Percentiles rank a stretch among this genome's conserved stretches.
Evolutionary conservation across 2,113 vertebrate genomes (phyloP).

Genomic region (Romanogobio albipinnatus): DNA sequence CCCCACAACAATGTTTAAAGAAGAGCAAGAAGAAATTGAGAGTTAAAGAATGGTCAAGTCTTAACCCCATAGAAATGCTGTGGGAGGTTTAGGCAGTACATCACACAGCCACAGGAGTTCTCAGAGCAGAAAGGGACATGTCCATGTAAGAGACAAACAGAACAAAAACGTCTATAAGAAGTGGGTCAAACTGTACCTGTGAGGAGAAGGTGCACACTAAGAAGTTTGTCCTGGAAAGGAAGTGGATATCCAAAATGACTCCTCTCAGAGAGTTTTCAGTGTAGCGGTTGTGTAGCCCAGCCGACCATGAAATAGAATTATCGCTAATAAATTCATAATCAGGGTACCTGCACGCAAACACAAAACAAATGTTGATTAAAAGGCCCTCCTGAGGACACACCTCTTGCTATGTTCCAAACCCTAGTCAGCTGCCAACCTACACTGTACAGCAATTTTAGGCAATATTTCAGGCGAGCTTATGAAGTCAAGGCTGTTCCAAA

Average conservation of each 20-base stretch:
- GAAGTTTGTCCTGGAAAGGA: conserved; percentile 88
- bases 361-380: conserved; percentile 26
- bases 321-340: conserved; percentile 91
- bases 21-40: background rate
- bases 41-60: background rate
- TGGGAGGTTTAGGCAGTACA: background rate
- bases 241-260: conserved; percentile 90
- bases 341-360: conserved; percentile 76
- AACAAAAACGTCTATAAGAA: background rate
- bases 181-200: conserved; percentile 75
- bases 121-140: background rate
- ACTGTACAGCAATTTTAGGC: background rate
- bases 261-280: conserved; percentile 89
- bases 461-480: background rate
- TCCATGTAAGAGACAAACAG: background rate
- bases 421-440: background rate
- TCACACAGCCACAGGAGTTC: background rate
- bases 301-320: conserved; percentile 92
- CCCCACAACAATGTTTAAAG: background rate
- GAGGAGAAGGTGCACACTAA: conserved; percentile 91
- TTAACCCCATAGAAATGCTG: background rate
- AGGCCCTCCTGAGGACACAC: background rate
- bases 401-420: background rate
- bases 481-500: background rate
- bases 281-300: conserved; percentile 88